Percentiles rank a stretch among this genome's conserved stretches.
phyloP scores from a whole-genome alignment of 2,113 vertebrate species.

The Zonotrichia leucophrys region DNA sequence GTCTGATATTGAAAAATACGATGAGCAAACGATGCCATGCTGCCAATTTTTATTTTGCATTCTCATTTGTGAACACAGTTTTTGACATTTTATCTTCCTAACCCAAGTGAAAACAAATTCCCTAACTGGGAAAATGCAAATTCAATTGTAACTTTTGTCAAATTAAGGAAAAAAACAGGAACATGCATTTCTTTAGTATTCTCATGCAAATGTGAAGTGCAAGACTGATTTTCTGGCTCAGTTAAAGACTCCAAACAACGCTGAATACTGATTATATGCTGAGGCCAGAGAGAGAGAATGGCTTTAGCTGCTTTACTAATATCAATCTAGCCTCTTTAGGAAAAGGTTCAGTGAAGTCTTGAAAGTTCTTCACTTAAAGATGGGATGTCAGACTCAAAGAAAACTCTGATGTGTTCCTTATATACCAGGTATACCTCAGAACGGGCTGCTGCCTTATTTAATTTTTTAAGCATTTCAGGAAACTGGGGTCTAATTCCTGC shows the following conservation, averaged over 20 bases:
- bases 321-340: background rate
- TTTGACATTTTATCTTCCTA: background rate
- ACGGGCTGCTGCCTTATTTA: background rate
- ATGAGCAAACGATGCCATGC: background rate
- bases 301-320: background rate
- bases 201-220: background rate
- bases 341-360: background rate
- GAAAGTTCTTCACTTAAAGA: background rate
- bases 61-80: background rate
- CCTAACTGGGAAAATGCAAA: background rate
- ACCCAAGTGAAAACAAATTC: background rate
- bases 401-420: background rate
- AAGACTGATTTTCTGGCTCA: background rate
- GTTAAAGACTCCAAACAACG: background rate
- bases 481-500: background rate
- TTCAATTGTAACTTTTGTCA: background rate
- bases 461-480: background rate
- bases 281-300: background rate
- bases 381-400: background rate
- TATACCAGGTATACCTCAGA: background rate
- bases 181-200: background rate
- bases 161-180: background rate
- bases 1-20: background rate
- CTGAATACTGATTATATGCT: background rate
- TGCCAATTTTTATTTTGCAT: constrained; percentile 35